Base-by-base conservation (phyloP, 2,113 vertebrate species). In the Sakesphorus luctuosus region DNA sequence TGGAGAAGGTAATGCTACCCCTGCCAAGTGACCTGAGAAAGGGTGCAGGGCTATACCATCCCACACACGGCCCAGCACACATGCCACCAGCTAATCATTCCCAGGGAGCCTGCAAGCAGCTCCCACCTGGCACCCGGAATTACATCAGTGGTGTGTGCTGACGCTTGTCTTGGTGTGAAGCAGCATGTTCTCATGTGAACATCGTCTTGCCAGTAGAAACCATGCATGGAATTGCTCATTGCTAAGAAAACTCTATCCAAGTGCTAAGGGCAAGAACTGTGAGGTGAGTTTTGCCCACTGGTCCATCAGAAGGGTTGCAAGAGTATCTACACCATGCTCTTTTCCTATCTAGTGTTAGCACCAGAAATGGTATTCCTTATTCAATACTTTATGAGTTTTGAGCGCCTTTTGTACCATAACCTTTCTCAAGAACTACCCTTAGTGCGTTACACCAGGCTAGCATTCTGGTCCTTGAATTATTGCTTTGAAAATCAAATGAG, bases 41-140 rank as follows among this genome's bases (percentile, higher is more conserved):
- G 1, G 0, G 44, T 0, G 0, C 16, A 2, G 69, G 28, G 47
- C 31, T 40, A 16, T 4, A 13, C 31, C 35, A 36, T 0, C 25
- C 55, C 4, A 0, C 28, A 6, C 11, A 2, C 21, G 5, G 71
- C 19, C 8, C 13, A 6, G 65, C 36, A 15, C 47, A 17, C 33
- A 5, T 28, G 11, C 47, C 6, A 7, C 18, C 28, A 26, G 31
- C 20, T 36, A 18, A 5, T 68, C 38, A 1, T 1, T 21, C 1
- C 31, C 13, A 18, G 66, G 38, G 19, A 47, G 33, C 18, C 67
- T 15, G 49, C 25, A n/a, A 40, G 59, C 79, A 85, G 44, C 71
- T 69, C 33, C 38, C 40, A 9, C 53, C 20, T 24, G 40, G 63
- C 50, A 65, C 38, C 84, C 68, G 72, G 11, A 55, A 43, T 35